Evolutionary conservation across 2,888 invertebrate genomes (phyloP), one percentile per base, ranked within the genome.

Genomic region (Hartigia nigra): DNA sequence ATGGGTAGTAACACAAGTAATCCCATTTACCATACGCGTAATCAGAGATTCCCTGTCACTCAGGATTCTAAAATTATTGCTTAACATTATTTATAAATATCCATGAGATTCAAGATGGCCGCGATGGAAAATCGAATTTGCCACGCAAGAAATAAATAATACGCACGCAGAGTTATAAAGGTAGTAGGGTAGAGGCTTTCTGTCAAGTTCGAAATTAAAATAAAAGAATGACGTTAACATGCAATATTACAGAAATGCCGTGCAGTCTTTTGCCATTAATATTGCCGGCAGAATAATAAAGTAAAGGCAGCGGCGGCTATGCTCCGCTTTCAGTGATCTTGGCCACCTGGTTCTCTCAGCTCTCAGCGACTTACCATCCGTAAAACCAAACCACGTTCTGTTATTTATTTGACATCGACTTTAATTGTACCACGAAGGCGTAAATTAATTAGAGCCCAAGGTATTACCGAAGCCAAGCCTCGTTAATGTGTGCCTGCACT

Each of bases 391-490:
- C 78, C 35, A 37, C 76, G 70, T 81, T 78, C 77, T 78, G 74
- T 82, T 81, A 78, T 83, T 82, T 80, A 81, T 81, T 77, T 76
- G 79, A 78, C 78, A 78, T 76, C 55, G 74, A 78, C n/a, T 82
- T 84, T 84, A 81, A 81, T 86, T 77, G 78, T 74, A 35, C 75
- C 78, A 74, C 72, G 76, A 76, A 79, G 78, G 80, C 81, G 82
- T 82, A 82, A 83, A 86, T 85, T 86, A 86, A 86, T 86, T 86
- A 85, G 80, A 79, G 76, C 80, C 55, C 55, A 55, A 23, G 55
- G 23, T 55, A 2, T 55, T 55, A 23, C 55, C 55, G 55, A 9
- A 55, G 23, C 9, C 55, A 55, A 75, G 74, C 74, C 79, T 74
- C 74, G 76, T 81, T 82, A 77, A 80, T 76, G 77, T 77, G 69